Conservation (phyloP, 2,888 invertebrate genomes). For the Oscheius sp. region DNA sequence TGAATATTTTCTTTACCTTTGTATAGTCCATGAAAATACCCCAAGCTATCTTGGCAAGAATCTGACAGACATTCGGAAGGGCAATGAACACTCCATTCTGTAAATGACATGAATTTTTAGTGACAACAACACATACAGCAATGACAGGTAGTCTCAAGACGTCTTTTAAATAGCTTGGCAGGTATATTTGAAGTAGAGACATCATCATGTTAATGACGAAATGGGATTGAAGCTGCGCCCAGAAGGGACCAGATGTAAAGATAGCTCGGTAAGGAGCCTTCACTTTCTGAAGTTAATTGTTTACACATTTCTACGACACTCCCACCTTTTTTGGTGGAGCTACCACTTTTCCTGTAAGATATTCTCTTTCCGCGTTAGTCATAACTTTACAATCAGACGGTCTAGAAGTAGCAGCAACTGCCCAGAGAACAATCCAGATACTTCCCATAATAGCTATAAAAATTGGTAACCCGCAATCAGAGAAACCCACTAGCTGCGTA, state of each 20-base stretch:
- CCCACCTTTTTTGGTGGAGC: constrained; percentile 8
- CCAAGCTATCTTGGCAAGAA: constrained; percentile 52
- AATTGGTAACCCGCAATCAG: neutral
- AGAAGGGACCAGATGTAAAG: constrained; percentile 44
- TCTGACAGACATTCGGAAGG: constrained; percentile 53
- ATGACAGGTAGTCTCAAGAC: constrained; percentile 50
- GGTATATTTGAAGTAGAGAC: constrained; percentile 55
- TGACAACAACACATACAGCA: no score
- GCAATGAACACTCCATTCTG: constrained; percentile 61
- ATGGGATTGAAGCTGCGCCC: constrained; percentile 46
- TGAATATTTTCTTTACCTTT: constrained; percentile 44
- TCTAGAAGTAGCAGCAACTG: constrained; percentile 38
- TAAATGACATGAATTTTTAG: no score
- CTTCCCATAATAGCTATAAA: constrained; percentile 41
- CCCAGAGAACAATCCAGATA: constrained; percentile 44
- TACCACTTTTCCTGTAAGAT: constrained; percentile 44
- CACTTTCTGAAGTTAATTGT: constrained; percentile 2
- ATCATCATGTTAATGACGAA: constrained; percentile 52
- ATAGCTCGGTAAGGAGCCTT: constrained; percentile 40
- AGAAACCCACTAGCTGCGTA: constrained; percentile 50
- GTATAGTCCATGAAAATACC: constrained; percentile 51
- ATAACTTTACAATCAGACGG: constrained; percentile 51
- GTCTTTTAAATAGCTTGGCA: constrained; percentile 63
- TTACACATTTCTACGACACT: neutral
- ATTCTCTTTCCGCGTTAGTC: constrained; percentile 43